These are phyloP conservation scores for Montipora cactus DNA, from an alignment of 64 coral and sea anemone species.

Conservation along the genomic window DNA sequence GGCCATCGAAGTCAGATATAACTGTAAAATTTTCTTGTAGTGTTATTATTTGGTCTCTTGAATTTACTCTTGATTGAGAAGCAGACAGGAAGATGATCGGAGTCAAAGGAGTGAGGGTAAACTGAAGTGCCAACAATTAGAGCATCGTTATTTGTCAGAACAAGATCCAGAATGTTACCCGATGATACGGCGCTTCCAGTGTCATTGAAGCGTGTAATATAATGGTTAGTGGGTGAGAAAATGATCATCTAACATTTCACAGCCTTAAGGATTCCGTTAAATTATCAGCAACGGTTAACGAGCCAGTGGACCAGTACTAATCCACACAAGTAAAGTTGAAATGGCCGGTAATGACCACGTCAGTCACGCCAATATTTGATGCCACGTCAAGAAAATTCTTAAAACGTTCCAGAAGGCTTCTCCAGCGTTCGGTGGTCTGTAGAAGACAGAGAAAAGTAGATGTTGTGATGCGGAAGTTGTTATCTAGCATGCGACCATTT, in stretches of 20 bases:
- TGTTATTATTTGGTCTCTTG: conserved; percentile 52
- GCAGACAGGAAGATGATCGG: conserved; percentile 38
- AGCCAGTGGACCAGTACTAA: neutral
- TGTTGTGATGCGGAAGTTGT: neutral
- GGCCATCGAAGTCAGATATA: conserved; percentile 57
- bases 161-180: neutral
- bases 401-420: no score
- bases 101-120: conserved; percentile 26
- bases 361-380: no score
- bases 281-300: no score
- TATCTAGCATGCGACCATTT: neutral
- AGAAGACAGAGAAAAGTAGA: no score
- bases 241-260: no score
- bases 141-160: conserved; percentile 36
- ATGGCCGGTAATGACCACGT: no score
- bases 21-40: conserved; percentile 39
- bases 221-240: neutral
- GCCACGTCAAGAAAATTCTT: no score
- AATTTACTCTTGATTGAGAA: conserved; percentile 7
- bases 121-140: conserved; percentile 22
- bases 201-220: neutral
- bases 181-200: neutral
- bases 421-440: no score
- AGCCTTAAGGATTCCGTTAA: no score
- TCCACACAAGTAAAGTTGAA: no score